A percentile compares a stretch with the other conserved stretches of the same genome.
phyloP scores from a whole-genome alignment of 2,888 invertebrate species.

The Drosophila formosana region DNA sequence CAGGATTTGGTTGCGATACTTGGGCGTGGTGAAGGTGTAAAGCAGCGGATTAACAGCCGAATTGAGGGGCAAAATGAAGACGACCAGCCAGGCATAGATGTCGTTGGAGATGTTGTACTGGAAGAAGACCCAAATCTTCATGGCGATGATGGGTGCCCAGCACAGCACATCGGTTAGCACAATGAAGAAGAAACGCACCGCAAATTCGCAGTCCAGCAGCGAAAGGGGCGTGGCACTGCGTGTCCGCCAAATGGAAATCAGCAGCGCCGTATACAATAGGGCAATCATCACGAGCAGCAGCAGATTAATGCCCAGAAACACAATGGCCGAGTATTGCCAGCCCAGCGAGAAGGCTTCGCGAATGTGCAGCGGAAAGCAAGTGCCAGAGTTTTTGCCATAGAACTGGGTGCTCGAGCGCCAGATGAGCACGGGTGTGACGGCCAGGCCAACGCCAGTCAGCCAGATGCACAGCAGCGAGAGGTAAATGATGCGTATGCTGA shows the following conservation, averaged over 20 bases:
- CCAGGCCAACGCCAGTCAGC: constrained; percentile 87
- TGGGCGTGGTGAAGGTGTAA: constrained; percentile 89
- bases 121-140: constrained; percentile 88
- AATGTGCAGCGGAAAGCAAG: constrained; percentile 90
- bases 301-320: constrained; percentile 89
- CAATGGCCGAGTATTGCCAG: constrained; percentile 90
- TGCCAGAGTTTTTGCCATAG: constrained; percentile 88
- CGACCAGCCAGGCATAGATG: constrained; percentile 88
- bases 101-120: constrained; percentile 87
- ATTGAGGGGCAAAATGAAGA: constrained; percentile 89
- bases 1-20: constrained; percentile 87
- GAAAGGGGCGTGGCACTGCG: constrained; percentile 87
- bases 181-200: constrained; percentile 89
- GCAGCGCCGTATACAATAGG: constrained; percentile 87
- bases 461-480: constrained; percentile 87
- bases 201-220: constrained; percentile 88
- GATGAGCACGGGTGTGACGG: constrained; percentile 88
- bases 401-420: constrained; percentile 88
- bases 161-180: constrained; percentile 90
- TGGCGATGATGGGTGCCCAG: constrained; percentile 89
- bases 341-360: constrained; percentile 89
- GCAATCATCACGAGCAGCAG: constrained; percentile 87
- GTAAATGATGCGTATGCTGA: constrained; percentile 87
- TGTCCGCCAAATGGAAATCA: constrained; percentile 88
- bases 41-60: constrained; percentile 89